Base-by-base conservation (phyloP, 2,888 invertebrate genomes). In the Plemyria rubiginata region DNA sequence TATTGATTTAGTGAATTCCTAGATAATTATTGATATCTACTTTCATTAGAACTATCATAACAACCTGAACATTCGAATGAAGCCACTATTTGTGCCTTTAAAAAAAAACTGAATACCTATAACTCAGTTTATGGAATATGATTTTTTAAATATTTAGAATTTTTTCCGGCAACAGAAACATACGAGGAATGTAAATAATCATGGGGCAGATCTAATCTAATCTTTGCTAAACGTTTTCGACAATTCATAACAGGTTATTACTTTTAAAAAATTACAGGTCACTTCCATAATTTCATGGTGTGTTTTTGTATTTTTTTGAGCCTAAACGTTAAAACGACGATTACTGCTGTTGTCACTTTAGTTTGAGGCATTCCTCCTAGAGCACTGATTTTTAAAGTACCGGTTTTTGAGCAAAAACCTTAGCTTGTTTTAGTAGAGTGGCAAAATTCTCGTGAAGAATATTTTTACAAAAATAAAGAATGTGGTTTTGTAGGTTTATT, bases 291-390 rank as follows among this genome's bases (percentile, higher is more conserved):
- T 45, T 15, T 45, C 45, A 16, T 8, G 16, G 43, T 43, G 15
- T 5, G 15, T 45, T 38, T 38, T 38, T 38, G 36, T 38, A 38
- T 11, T 11, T 38, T 45, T 45, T 45, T 45, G 11, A 4, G 11
- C 9, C 45, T 16, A 45, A 45, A 45, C 9, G 16, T 16, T 45
- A 45, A 45, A 45, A 45, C 45, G 45, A 15, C 15, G 45, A n/a
- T 16, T 16, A 0, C 16, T 45, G 16, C 11, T 15, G 15, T 16
- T 5, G 11, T 45, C 11, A 45, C 9, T 45, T 45, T 16, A 45
- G 45, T 45, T 45, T n/a, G n/a, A n/a, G n/a, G n/a, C n/a, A n/a
- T n/a, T n/a, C n/a, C n/a, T n/a, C n/a, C n/a, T n/a, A n/a, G n/a
- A n/a, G n/a, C n/a, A n/a, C n/a, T n/a, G n/a, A n/a, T n/a, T n/a